phyloP scores from a whole-genome alignment of 64 coral and sea anemone genomes.

The Pachyseris speciosa region DNA sequence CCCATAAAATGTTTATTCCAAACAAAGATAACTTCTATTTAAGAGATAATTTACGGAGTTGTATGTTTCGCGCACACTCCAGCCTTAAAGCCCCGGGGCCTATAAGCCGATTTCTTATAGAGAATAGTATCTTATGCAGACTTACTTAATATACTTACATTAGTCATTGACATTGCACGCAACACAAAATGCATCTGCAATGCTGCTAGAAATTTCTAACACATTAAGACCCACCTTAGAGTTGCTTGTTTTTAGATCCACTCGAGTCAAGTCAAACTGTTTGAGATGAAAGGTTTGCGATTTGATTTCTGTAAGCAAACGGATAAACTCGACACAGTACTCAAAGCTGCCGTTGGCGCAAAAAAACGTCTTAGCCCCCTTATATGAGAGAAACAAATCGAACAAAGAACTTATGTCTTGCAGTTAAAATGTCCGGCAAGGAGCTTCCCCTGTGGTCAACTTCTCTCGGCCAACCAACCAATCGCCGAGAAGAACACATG shows the following conservation, averaged over 20 bases:
- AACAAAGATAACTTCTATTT: background rate
- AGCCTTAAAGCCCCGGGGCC: background rate
- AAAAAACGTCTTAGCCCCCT: background rate
- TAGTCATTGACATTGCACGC: background rate
- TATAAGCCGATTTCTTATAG: slow-evolving; percentile 25
- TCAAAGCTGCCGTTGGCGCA: too few relatives aligned
- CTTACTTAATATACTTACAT: background rate
- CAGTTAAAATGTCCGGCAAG: background rate
- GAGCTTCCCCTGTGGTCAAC: background rate
- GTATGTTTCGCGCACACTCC: background rate
- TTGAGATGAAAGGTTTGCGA: background rate
- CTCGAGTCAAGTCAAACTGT: background rate
- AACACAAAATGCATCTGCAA: background rate
- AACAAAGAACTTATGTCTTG: background rate
- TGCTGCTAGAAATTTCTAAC: background rate
- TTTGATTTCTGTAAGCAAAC: background rate
- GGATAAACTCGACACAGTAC: background rate
- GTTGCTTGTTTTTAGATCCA: background rate
- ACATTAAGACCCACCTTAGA: background rate
- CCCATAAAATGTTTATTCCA: background rate
- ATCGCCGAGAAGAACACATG: background rate
- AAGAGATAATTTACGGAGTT: background rate
- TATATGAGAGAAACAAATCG: background rate
- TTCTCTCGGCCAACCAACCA: background rate
- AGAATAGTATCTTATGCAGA: background rate